Evolutionary conservation across 2,113 vertebrate genomes (phyloP).

Genomic region (Amphilophus citrinellus): DNA sequence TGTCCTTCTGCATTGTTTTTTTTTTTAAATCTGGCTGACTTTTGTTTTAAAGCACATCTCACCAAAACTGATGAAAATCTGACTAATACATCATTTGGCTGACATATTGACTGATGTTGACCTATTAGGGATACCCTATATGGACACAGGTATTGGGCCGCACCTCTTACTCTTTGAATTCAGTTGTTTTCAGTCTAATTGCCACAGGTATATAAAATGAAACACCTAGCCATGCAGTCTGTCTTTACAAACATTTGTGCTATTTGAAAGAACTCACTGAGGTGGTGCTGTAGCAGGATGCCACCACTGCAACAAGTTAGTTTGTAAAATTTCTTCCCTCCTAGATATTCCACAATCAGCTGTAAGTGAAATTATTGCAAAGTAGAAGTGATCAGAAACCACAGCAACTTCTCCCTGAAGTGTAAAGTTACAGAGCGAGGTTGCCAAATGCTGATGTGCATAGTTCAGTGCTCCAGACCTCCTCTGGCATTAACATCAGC

Average conservation of each 20-base stretch:
- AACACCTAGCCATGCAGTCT: no score
- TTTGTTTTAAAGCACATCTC: slow-evolving; percentile 1
- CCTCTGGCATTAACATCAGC: not conserved
- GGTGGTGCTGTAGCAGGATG: not conserved
- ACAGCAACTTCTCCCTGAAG: not conserved
- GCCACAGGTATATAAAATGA: not conserved
- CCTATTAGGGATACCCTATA: not conserved
- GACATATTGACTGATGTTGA: not conserved
- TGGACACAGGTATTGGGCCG: not conserved
- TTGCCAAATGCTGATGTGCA: not conserved
- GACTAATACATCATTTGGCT: not conserved
- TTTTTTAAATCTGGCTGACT: not conserved
- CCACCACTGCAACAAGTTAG: not conserved
- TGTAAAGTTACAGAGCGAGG: no score
- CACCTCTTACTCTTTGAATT: not conserved
- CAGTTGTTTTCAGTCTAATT: not conserved
- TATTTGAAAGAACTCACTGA: not conserved
- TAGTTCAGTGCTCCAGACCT: slow-evolving; percentile 3
- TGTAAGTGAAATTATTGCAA: no score
- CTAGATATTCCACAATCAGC: not conserved
- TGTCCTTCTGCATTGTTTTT: not conserved
- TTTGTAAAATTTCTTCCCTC: not conserved
- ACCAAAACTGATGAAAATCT: not conserved
- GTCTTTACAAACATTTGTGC: no score
- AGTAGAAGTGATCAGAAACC: not conserved